Conservation (phyloP, 1,140 invertebrate genomes). For the Dendrolimus punctatus region DNA sequence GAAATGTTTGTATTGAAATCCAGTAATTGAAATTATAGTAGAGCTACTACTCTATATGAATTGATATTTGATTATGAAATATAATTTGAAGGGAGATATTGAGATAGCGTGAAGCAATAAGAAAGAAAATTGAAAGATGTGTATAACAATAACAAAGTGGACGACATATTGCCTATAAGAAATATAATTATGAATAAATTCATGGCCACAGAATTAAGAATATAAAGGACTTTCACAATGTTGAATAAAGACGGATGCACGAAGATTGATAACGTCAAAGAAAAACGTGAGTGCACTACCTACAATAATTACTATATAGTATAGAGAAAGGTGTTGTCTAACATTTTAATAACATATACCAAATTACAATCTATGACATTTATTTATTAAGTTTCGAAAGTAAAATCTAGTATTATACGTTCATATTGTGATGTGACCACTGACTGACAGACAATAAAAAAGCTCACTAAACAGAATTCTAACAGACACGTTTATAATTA, state of each 20-base stretch:
- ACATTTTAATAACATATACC: slow-evolving; percentile 40
- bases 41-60: too few relatives aligned
- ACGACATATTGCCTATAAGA: slow-evolving; percentile 15
- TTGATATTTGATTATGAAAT: too few relatives aligned
- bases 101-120: too few relatives aligned
- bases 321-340: slow-evolving; percentile 40
- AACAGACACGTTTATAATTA: too few relatives aligned
- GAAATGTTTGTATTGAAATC: too few relatives aligned
- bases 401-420: slow-evolving; percentile 39
- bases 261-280: slow-evolving; percentile 36
- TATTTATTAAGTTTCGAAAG: slow-evolving; percentile 48
- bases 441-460: slow-evolving; percentile 25
- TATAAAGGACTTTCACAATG: slow-evolving; percentile 36
- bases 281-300: slow-evolving; percentile 35
- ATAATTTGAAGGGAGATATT: too few relatives aligned
- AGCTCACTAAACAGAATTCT: too few relatives aligned
- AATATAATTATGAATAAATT: slow-evolving; percentile 24
- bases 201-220: slow-evolving; percentile 15
- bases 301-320: slow-evolving; percentile 35
- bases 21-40: too few relatives aligned
- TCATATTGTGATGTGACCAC: slow-evolving; percentile 36
- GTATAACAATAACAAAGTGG: background rate
- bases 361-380: slow-evolving; percentile 53
- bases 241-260: slow-evolving; percentile 26
- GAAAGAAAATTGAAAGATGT: too few relatives aligned